Evolutionary conservation across 2,797 vertebrate species (phyloP).

Genomic region (Protosalanx chinensis): DNA sequence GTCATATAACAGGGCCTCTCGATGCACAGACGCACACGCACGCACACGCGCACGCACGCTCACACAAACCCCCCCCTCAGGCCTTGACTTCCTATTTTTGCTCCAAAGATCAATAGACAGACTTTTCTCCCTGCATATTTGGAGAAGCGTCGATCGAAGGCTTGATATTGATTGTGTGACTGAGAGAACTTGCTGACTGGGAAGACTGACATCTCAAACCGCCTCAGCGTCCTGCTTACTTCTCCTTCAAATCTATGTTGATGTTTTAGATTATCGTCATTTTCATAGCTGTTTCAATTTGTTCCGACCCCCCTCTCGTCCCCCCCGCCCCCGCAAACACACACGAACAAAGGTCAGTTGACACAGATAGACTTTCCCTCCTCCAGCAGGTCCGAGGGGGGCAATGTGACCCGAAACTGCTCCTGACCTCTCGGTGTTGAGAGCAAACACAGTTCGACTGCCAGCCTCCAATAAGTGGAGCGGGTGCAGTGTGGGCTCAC

Average conservation of each 20-base stretch:
- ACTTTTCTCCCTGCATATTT: constrained; percentile 22
- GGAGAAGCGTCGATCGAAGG: too few relatives aligned
- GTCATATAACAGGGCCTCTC: background rate
- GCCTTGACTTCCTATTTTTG: constrained; percentile 2
- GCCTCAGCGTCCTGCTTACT: background rate
- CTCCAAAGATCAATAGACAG: constrained; percentile 41
- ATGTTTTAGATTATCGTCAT: background rate
- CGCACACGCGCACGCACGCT: constrained; percentile 9
- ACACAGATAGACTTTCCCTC: too few relatives aligned
- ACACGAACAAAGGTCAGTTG: too few relatives aligned
- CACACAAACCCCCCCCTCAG: constrained; percentile 35
- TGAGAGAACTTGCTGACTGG: too few relatives aligned
- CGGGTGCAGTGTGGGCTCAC: background rate
- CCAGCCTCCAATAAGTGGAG: background rate
- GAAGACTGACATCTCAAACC: too few relatives aligned
- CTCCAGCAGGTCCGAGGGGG: background rate
- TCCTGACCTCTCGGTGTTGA: background rate
- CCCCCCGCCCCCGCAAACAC: too few relatives aligned
- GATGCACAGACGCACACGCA: constrained; percentile 11
- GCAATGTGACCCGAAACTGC: background rate
- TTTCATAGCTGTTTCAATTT: too few relatives aligned
- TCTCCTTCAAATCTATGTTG: background rate
- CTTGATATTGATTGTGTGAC: too few relatives aligned
- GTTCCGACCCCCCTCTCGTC: too few relatives aligned
- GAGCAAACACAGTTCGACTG: background rate